phyloP scores from a whole-genome alignment of 1,140 invertebrate species.

The Hylaeus volcanicus region DNA sequence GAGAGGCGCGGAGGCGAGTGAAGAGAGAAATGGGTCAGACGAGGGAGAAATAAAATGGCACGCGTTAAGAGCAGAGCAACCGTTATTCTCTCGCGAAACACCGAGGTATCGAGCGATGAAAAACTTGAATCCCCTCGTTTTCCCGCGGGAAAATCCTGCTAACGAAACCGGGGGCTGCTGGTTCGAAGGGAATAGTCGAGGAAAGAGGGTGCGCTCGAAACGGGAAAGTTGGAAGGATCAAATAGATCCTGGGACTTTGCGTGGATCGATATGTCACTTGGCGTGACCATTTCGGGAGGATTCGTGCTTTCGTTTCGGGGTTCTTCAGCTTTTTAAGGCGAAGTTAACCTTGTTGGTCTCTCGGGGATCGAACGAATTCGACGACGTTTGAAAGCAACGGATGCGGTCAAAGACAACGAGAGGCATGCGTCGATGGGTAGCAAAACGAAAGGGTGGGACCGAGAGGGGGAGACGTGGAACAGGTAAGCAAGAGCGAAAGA shows the following conservation, averaged over 20 bases:
- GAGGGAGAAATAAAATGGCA: not conserved
- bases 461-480: constrained; percentile 43
- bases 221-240: no score
- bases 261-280: no score
- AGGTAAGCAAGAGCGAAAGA: constrained; percentile 74
- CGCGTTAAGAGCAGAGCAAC: constrained; percentile 27
- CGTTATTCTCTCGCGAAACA: constrained; percentile 24
- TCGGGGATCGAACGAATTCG: not conserved
- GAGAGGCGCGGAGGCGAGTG: not conserved
- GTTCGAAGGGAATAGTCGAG: no score
- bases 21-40: constrained; percentile 25
- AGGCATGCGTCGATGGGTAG: not conserved
- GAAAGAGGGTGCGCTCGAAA: no score
- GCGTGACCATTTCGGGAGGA: no score
- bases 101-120: not conserved
- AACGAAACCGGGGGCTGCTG: not conserved
- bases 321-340: no score
- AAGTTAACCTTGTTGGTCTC: not conserved
- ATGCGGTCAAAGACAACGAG: constrained; percentile 37
- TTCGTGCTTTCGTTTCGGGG: no score
- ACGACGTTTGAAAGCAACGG: not conserved
- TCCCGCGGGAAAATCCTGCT: not conserved
- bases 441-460: constrained; percentile 16
- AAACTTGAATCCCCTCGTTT: not conserved
- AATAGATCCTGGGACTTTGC: no score